Evolutionary conservation across 2,888 invertebrate genomes (phyloP), one percentile per base, ranked within the genome.

Genomic region (Latrodectus elegans): DNA sequence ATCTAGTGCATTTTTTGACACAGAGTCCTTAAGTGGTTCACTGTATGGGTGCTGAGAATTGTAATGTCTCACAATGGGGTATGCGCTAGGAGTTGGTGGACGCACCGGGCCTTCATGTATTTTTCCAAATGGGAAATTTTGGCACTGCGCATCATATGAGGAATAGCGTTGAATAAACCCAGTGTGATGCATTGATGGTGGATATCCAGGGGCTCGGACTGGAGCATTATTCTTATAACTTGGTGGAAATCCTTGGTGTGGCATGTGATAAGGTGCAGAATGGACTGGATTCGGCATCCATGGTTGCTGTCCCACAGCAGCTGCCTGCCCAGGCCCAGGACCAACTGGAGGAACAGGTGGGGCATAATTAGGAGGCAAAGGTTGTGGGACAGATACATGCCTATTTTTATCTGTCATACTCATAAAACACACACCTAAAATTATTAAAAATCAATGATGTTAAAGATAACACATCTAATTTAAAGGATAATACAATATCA

Each of bases 361-460:
- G 49, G 79, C 86, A 70, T 79, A 89, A 68, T 76, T 84, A 22
- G 85, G 83, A 71, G 89, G 89, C 65, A 87, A 73, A 75, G 86
- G 79, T 78, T 81, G 86, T 67, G 89, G 89, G 75, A 86, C 86
- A 86, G 89, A 83, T 74, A 82, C 89, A 85, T 89, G 89, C 80
- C 89, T 89, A 80, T 77, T 86, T 82, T 85, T 85, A 49, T 88
- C 88, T 81, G 84, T 85, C 88, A 85, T 85, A 73, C 85, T 89
- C 88, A 89, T 84, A 72, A 74, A 51, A 67, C 79, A 67, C 68
- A 76, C 9, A 38, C 38, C 38, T 38, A 38, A 38, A 38, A 38
- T 38, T 38, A 38, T 38, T 38, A 38, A 38, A 38, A 38, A 38
- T 38, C 0, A 38, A 38, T 38, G 4, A 4, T 6, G 38, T 6